phyloP scores from a whole-genome alignment of 1,140 invertebrate species.

The Cydia splendana region DNA sequence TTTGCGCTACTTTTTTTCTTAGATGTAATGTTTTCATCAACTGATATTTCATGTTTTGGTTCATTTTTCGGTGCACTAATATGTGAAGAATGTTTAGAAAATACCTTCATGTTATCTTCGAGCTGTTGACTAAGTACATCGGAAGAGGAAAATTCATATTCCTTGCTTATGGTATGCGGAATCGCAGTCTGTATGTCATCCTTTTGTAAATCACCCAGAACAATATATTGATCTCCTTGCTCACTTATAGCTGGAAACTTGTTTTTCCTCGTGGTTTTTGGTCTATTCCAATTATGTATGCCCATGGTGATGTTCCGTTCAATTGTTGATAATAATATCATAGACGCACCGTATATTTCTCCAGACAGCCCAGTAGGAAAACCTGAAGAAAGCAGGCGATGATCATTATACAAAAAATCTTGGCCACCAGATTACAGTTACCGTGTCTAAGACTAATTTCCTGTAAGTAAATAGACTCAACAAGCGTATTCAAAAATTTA shows the following conservation, averaged over 20 bases:
- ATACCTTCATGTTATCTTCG: not conserved
- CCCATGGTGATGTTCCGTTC: conserved; percentile 66
- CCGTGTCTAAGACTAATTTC: too few species aligned
- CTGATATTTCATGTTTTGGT: conserved; percentile 47
- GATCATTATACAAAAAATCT: conserved; percentile 17
- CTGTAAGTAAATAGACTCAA: too few species aligned
- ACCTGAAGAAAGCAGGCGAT: conserved; percentile 55
- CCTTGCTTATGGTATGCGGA: not conserved
- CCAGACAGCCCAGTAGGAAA: conserved; percentile 84
- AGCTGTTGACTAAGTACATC: not conserved
- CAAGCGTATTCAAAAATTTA: too few species aligned
- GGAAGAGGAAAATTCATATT: not conserved
- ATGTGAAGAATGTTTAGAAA: not conserved
- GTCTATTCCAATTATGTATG: conserved; percentile 50
- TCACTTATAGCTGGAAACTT: conserved; percentile 42
- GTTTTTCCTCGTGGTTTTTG: conserved; percentile 62
- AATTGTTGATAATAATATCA: conserved; percentile 82
- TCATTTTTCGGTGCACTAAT: conserved; percentile 41
- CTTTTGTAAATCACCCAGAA: conserved; percentile 51
- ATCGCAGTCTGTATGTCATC: conserved; percentile 39
- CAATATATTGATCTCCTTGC: conserved; percentile 51
- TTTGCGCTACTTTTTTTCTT: conserved; percentile 45
- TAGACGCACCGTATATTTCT: conserved; percentile 84
- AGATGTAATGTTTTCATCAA: conserved; percentile 29
- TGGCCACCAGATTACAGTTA: not conserved